Conservation (phyloP, 1,140 invertebrate genomes). For the Hermetia illucens region DNA sequence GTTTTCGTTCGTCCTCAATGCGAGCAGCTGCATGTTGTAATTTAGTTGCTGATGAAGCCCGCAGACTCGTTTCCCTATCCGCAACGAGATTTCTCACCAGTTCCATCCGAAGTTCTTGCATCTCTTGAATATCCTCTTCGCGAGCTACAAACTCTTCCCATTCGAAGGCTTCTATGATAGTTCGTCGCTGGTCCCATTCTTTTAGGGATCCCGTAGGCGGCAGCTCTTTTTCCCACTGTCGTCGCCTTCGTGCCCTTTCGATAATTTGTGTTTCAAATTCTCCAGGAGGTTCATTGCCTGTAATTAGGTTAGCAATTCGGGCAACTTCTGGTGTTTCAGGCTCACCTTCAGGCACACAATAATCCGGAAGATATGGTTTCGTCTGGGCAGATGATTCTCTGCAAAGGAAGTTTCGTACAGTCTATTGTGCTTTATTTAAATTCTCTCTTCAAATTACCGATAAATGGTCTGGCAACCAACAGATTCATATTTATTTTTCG, state of each 20-base stretch:
- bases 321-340: conserved; percentile 16
- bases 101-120: conserved; percentile 38
- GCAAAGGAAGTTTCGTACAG: not conserved
- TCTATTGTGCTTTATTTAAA: not conserved
- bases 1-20: conserved; percentile 26
- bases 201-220: not conserved
- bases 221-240: conserved; percentile 15
- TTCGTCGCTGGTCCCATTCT: not conserved
- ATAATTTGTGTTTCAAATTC: conserved; percentile 21
- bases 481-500: not conserved
- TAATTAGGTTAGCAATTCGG: conserved; percentile 13
- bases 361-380: conserved; percentile 44
- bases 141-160: conserved; percentile 27
- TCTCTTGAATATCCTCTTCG: conserved; percentile 39
- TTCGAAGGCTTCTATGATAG: conserved; percentile 24
- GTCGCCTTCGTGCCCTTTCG: conserved; percentile 23
- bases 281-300: conserved; percentile 16
- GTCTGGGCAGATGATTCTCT: conserved; percentile 60
- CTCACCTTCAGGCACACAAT: conserved; percentile 29
- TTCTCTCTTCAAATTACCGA: not conserved
- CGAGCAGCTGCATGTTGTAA: conserved; percentile 26
- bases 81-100: conserved; percentile 33
- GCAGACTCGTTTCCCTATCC: conserved; percentile 24
- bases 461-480: conserved; percentile 3
- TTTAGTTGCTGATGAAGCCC: conserved; percentile 25